These are phyloP conservation scores for Uromys caudimaculatus DNA, from an alignment of 2,797 vertebrate species.

Conservation along the genomic window DNA sequence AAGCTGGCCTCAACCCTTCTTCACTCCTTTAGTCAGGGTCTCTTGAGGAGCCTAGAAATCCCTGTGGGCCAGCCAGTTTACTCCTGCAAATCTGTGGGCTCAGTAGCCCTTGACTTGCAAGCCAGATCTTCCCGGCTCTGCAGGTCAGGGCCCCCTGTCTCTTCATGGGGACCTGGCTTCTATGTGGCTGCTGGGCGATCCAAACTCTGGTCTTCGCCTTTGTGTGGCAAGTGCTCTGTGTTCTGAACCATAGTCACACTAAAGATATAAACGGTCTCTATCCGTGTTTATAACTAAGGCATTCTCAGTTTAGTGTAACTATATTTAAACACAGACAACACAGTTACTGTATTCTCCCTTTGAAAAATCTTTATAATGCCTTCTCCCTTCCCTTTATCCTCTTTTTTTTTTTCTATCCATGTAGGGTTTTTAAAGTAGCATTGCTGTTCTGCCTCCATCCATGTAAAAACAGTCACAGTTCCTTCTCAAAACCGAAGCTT, in stretches of 20 bases:
- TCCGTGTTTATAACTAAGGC: neutral
- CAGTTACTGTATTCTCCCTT: conserved; percentile 39
- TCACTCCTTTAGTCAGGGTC: neutral
- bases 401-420: neutral
- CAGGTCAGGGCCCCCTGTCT: neutral
- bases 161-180: neutral
- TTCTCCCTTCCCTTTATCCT: neutral
- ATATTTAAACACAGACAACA: conserved; percentile 37
- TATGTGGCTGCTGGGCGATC: neutral
- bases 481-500: conserved; percentile 14
- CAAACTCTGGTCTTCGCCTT: neutral
- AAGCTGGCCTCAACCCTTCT: neutral
- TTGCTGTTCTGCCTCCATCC: neutral
- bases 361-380: conserved; percentile 9
- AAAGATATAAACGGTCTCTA: neutral
- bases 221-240: neutral
- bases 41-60: neutral
- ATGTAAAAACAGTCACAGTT: neutral
- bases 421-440: neutral
- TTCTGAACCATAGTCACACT: neutral
- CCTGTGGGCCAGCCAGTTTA: neutral
- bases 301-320: neutral
- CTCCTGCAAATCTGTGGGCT: no score
- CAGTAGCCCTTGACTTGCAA: neutral
- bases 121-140: neutral